Evolutionary conservation across 2,113 vertebrate genomes (phyloP), one percentile per base, ranked within the genome.

Genomic region (Bufo bufo): DNA sequence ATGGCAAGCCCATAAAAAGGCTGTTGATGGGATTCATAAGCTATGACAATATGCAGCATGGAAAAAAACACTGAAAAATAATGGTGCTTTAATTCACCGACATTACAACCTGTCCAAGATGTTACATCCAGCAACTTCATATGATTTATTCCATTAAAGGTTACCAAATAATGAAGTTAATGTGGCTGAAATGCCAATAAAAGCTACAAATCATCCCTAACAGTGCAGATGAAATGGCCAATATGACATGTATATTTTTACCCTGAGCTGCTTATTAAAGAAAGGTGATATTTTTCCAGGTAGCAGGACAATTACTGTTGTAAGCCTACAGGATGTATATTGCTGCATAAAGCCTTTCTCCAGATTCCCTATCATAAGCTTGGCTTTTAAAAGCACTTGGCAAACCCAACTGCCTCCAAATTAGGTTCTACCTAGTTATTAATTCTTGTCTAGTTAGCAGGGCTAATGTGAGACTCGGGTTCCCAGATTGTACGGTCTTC

Each of bases 141-240:
- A 65, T 89, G 87, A 84, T 89, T 84, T 78, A 89, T 89, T 89
- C 61, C 82, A 89, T 84, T 69, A 78, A 89, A 89, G 87, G 87
- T 89, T 89, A 77, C 81, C 72, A 89, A 50, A 89, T 84, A 89
- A 89, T 78, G 82, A 89, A 89, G 87, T 89, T 89, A 84, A 2
- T 84, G 7, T 20, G 33, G 6, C 33, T 89, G 20, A 65, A 49
- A 54, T 78, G 89, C 0, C 20, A 54, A 71, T 8, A 65, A 86
- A 20, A 14, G 58, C 77, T 75, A 83, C n/a, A 79, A 58, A 89
- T 87, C 82, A 78, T 69, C 14, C 8, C 61, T 87, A 90, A 88
- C 79, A 77, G 14, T 58, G 49, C 54, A 54, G 23, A 8, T 23
- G 61, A 90, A 82, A 47, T 33, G 89, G 79, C 19, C 74, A 33